phyloP scores from a whole-genome alignment of 2,113 vertebrate genomes.

The Eublepharis macularius region DNA sequence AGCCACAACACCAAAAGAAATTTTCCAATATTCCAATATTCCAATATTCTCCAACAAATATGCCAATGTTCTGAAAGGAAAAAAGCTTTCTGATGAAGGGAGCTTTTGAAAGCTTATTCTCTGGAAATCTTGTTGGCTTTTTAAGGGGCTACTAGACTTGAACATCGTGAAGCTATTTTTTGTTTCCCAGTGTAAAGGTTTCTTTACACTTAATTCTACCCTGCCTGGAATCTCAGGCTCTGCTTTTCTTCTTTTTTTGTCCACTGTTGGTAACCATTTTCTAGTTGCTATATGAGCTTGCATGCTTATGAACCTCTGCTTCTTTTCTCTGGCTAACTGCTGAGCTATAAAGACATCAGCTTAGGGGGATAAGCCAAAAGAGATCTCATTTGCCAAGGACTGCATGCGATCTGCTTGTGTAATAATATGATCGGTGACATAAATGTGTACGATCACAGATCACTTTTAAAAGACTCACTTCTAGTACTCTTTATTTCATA shows the following conservation, averaged over 20 bases:
- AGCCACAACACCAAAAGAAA: background rate
- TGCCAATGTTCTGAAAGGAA: background rate
- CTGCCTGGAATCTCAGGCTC: background rate
- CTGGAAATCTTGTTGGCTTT: too few species aligned
- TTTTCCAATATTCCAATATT: background rate
- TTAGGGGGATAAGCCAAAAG: background rate
- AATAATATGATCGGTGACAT: background rate
- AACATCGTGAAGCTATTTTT: background rate
- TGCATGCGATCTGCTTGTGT: background rate
- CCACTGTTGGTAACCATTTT: background rate
- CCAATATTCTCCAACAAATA: background rate
- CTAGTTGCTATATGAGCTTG: background rate
- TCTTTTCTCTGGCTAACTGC: background rate
- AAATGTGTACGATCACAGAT: background rate
- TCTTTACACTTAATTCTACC: background rate
- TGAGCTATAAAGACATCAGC: background rate
- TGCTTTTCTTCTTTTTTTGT: background rate
- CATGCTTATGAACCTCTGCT: background rate
- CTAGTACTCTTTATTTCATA: background rate
- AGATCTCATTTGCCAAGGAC: conserved; percentile 1
- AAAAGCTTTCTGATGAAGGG: background rate
- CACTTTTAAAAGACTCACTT: background rate
- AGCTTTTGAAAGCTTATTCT: too few species aligned
- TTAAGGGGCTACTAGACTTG: too few species aligned
- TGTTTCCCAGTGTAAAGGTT: background rate